Base-by-base conservation (phyloP, 2,797 vertebrate genomes). In the Loriculus beryllinus region DNA sequence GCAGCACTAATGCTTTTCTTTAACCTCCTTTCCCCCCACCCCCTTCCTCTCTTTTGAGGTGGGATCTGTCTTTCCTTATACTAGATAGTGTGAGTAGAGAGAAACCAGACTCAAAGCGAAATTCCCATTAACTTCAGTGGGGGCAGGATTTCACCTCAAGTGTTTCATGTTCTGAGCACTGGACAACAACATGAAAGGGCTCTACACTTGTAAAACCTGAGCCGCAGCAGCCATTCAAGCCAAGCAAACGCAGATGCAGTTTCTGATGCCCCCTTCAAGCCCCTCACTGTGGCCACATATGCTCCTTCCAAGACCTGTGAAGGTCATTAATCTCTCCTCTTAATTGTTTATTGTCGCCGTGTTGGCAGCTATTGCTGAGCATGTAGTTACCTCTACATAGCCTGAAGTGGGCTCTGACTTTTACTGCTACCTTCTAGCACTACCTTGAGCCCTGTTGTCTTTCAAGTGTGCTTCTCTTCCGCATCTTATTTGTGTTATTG, bases 111-210 rank as follows among this genome's bases (percentile, higher is more conserved):
- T 93, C 82, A n/a, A 52, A 40, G 29, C 43, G 84, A 92, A 84
- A 92, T 33, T 96, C 82, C 88, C 90, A 95, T 94, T 96, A 95
- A 88, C 70, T 90, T 95, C 75, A 64, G 70, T 3, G 64, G 48
- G 87, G 91, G 85, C 92, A 96, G 87, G 90, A 94, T 93, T 96
- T 96, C 95, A 96, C 95, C 87, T 91, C 77, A 82, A 95, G 87
- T 94, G 95, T 95, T 95, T 97, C 92, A 95, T 95, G 95, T 96
- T 84, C 83, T 68, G 86, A 43, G 86, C 13, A 1, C 93, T 71
- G 95, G 93, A 92, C 96, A 96, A 25, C 81, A 92, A 96, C 96
- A 96, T 96, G 92, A 96, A 96, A 96, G 95, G 95, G 15, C 94
- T 92, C 75, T 48, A 43, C 78, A 31, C 95, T 96, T 95, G 95